These are phyloP conservation scores for Alethe diademata DNA, from an alignment of 2,113 vertebrate genomes.

Conservation along the genomic window DNA sequence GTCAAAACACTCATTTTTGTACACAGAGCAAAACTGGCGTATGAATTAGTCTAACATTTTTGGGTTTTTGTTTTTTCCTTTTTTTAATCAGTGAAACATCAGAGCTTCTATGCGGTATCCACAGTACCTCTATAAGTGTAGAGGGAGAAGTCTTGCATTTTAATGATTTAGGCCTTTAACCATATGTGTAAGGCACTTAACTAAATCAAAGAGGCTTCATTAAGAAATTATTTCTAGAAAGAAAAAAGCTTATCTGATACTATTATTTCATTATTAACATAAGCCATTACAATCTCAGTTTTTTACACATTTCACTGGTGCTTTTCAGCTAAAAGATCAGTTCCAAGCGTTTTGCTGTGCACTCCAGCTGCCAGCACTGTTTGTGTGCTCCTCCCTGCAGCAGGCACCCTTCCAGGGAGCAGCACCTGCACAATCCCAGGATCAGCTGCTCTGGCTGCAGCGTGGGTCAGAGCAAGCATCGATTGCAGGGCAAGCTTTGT, in stretches of 20 bases:
- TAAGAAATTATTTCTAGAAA: background rate
- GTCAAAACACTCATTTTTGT: background rate
- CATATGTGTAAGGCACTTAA: background rate
- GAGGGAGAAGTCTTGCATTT: background rate
- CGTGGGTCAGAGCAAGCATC: background rate
- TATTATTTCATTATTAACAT: background rate
- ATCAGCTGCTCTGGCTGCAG: background rate
- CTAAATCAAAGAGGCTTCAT: background rate
- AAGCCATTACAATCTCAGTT: background rate
- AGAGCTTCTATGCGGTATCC: background rate
- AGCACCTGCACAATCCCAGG: background rate
- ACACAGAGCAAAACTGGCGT: background rate
- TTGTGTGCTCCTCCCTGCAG: background rate
- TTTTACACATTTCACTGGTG: background rate
- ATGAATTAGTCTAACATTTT: rapidly evolving
- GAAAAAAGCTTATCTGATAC: background rate
- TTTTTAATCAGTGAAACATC: background rate
- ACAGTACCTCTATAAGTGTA: background rate
- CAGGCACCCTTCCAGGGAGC: background rate
- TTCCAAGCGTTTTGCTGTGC: background rate
- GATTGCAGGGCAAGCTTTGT: background rate
- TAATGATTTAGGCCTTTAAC: background rate
- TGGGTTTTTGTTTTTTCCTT: too few species aligned
- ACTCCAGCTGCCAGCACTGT: background rate
- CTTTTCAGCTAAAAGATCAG: background rate